Conservation (phyloP, 2,113 vertebrate species). For the Ursus arctos region DNA sequence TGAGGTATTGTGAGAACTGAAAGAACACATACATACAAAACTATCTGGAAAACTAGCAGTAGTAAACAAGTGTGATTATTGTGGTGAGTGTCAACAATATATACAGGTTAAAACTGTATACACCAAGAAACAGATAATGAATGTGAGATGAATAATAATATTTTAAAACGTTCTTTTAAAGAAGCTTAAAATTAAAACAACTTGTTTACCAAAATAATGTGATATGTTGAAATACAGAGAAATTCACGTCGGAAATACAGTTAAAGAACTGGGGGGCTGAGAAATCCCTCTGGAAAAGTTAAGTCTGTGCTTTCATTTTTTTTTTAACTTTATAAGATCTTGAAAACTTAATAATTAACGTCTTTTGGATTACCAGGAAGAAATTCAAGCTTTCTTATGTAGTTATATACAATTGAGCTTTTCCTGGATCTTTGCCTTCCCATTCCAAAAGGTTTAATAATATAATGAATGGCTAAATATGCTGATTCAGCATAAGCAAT, state of each 20-base stretch:
- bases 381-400: conserved; percentile 15
- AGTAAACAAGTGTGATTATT: background rate
- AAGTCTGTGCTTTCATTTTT: background rate
- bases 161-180: background rate
- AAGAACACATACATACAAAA: background rate
- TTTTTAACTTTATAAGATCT: conserved; percentile 33
- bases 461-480: background rate
- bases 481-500: conserved; percentile 16
- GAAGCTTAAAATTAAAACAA: conserved; percentile 55
- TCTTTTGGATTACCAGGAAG: conserved; percentile 25
- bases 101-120: background rate
- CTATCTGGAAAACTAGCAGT: background rate
- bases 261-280: background rate
- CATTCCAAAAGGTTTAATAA: conserved; percentile 13
- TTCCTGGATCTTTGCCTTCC: background rate
- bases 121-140: conserved; percentile 8
- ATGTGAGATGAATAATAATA: background rate
- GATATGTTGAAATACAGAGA: background rate
- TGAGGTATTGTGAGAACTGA: background rate
- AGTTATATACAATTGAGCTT: conserved; percentile 42
- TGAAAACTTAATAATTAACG: conserved; percentile 44
- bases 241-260: conserved; percentile 39
- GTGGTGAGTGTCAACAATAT: background rate
- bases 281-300: conserved; percentile 9
- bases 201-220: background rate